These are phyloP conservation scores for Dunckerocampus dactyliophorus DNA, from an alignment of 2,113 vertebrate species.

Conservation along the genomic window DNA sequence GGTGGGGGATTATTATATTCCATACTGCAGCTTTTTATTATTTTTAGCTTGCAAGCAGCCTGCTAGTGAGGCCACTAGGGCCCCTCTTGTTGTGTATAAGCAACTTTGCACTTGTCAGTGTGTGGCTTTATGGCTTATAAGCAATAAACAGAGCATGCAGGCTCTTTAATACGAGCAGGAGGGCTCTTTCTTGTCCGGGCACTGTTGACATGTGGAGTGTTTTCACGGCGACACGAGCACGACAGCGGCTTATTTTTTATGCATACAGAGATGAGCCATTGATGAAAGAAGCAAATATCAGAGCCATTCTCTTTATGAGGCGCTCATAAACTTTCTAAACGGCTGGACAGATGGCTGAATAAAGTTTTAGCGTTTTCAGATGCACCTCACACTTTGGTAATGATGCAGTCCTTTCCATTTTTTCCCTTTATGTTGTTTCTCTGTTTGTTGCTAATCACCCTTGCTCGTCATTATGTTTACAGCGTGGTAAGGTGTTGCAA, in stretches of 20 bases:
- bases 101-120: background rate
- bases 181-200: slow-evolving; percentile 5
- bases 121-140: slow-evolving; percentile 21
- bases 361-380: slow-evolving; percentile 13
- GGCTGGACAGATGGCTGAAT: slow-evolving; percentile 24
- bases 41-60: background rate
- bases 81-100: background rate
- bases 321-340: slow-evolving; percentile 30
- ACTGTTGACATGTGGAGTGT: slow-evolving; percentile 8
- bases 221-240: slow-evolving; percentile 21
- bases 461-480: slow-evolving; percentile 51
- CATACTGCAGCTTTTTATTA: background rate
- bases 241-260: slow-evolving; percentile 32
- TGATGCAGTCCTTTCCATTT: slow-evolving; percentile 19
- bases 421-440: slow-evolving; percentile 18
- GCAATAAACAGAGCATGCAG: slow-evolving; percentile 16
- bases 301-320: slow-evolving; percentile 24
- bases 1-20: background rate
- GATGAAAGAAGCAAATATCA: slow-evolving; percentile 38
- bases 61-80: background rate
- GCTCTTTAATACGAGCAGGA: slow-evolving; percentile 2
- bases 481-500: slow-evolving; percentile 37
- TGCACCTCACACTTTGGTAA: slow-evolving; percentile 29
- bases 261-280: slow-evolving; percentile 37
- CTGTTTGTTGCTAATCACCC: slow-evolving; percentile 32